Percentiles rank a stretch among this genome's conserved stretches.
These are phyloP conservation scores for Amphimallon solstitiale DNA, from an alignment of 2,888 invertebrate genomes.

Conservation along the genomic window DNA sequence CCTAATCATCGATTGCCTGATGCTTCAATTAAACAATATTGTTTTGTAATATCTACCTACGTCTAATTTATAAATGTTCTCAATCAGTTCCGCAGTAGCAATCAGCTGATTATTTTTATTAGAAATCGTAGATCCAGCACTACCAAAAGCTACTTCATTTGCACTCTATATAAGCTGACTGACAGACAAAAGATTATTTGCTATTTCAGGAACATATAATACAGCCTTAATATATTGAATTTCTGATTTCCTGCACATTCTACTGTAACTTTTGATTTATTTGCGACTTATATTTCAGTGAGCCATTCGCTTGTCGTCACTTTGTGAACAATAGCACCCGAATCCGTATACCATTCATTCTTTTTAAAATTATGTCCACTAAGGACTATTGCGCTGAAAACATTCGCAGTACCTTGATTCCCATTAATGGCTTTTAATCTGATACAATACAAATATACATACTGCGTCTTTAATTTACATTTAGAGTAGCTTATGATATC, in stretches of 20 bases:
- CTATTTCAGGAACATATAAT: conserved; percentile 3
- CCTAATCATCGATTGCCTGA: not conserved
- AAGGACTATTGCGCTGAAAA: conserved; percentile 13
- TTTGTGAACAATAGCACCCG: conserved; percentile 2
- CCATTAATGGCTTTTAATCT: not conserved
- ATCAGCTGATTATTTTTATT: conserved; percentile 5
- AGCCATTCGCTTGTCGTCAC: too few species aligned
- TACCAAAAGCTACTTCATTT: not conserved
- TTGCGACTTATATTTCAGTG: not conserved
- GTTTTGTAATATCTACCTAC: not conserved
- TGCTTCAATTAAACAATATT: not conserved
- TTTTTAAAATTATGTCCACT: not conserved
- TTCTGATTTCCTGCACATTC: not conserved
- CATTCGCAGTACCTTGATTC: conserved; percentile 6
- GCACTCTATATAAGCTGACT: conserved; percentile 1
- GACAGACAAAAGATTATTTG: conserved; percentile 12
- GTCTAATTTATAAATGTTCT: conserved; percentile 1
- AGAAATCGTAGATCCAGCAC: conserved; percentile 3
- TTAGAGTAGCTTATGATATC: too few species aligned
- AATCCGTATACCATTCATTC: too few species aligned
- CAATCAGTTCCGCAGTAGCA: not conserved
- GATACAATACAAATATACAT: too few species aligned
- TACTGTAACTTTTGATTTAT: not conserved
- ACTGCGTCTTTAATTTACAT: too few species aligned
- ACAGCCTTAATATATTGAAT: not conserved